Evolutionary conservation across 1,140 invertebrate species (phyloP), one percentile per base, ranked within the genome.

Genomic region (Frieseomelitta varia): DNA sequence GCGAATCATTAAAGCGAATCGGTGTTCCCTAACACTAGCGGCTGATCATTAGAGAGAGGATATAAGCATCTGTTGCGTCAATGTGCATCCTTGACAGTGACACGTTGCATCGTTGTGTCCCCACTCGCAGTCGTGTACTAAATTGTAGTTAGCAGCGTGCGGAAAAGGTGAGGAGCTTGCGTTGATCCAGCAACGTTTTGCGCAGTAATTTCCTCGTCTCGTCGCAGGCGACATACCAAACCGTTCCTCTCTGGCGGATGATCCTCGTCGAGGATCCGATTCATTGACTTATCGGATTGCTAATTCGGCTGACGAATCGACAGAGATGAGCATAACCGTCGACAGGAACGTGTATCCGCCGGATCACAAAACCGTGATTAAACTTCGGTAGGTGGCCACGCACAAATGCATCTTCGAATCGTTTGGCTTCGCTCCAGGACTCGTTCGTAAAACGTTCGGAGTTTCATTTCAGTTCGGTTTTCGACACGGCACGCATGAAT

Each of bases 191-290:
- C 17, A 27, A 67, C 73, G 85, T 90, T 92, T 91, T 93, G 91
- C 93, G 93, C 93, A 94, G 93, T 94, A 91, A 92, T 91, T 93
- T 93, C 89, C 90, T 83, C 79, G 89, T 87, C 90, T 86, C 87
- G 90, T 87, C 47, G 61, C 77, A 71, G 27, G 47, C 53, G 68
- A 72, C 85, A 79, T 63, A 81, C 19, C 51, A 8, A 65, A 34
- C 11, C 19, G 47, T 58, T 47, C 14, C 21, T 47, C 11, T 15
- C 12, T n/a, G 19, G 17, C 58, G 39, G 39, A 39, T 8, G 39
- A 39, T 24, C 1, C 17, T 8, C 19, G 17, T 69, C 39, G 15
- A 76, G 72, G 34, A 27, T 67, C 17, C 39, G 3, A 27, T 53
- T 27, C 39, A 47, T 47, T 47, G 39, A 47, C 39, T 47, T 47